Conservation (phyloP, 2,888 invertebrate species). For the Mimumesa dahlbomi region DNA sequence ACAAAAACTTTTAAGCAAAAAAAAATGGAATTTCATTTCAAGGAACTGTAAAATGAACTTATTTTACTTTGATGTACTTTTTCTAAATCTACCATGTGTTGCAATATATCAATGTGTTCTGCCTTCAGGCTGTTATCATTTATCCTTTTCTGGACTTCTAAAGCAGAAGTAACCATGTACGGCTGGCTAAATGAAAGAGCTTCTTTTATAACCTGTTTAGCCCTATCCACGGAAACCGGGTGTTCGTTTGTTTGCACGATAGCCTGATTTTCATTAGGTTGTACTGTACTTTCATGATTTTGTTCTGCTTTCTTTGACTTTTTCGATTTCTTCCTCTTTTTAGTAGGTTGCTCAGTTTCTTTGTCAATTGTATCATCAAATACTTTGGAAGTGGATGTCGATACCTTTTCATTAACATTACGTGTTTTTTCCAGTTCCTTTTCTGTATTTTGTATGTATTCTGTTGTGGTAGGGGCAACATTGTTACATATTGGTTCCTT, state of each 20-base stretch:
- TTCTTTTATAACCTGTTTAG: conserved; percentile 16
- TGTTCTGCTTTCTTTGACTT: conserved; percentile 12
- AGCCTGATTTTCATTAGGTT: not conserved
- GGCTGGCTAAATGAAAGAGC: conserved; percentile 39
- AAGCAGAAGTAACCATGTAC: conserved; percentile 43
- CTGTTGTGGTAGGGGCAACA: not conserved
- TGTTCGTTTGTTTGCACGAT: no score
- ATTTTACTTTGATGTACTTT: conserved; percentile 28
- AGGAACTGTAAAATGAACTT: conserved; percentile 21
- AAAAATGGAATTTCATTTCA: conserved; percentile 25
- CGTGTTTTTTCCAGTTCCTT: not conserved
- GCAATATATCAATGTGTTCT: conserved; percentile 32
- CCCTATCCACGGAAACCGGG: conserved; percentile 5
- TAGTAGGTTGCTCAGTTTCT: not conserved
- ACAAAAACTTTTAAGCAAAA: no score
- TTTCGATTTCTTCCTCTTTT: conserved; percentile 21
- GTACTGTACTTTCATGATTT: not conserved
- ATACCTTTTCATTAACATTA: not conserved
- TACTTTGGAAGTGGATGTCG: no score
- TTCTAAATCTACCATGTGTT: conserved; percentile 45
- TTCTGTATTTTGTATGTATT: not conserved
- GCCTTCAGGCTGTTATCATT: conserved; percentile 13
- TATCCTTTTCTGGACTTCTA: conserved; percentile 29
- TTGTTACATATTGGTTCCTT: not conserved
- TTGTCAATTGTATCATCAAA: not conserved